Evolutionary conservation across 2,113 vertebrate species (phyloP).

Genomic region (Tiliqua scincoides): DNA sequence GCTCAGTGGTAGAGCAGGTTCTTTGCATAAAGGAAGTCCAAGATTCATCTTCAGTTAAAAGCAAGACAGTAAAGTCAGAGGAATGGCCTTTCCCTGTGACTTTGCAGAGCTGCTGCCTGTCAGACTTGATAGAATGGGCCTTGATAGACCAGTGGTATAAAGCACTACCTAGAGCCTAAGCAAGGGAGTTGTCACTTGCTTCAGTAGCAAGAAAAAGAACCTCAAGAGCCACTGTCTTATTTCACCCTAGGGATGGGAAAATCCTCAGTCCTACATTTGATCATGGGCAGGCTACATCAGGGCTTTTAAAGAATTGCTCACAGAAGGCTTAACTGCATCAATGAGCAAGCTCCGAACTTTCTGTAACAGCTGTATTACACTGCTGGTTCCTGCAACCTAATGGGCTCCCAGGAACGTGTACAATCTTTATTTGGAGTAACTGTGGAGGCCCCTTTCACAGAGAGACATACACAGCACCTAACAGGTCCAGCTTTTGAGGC

Average conservation of each 20-base stretch:
- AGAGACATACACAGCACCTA: neutral
- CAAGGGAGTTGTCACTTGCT: neutral
- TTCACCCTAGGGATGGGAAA: neutral
- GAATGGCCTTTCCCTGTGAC: neutral
- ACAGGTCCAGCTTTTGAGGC: neutral
- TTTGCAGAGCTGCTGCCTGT: neutral
- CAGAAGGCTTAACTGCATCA: neutral
- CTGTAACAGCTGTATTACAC: neutral
- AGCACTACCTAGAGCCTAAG: neutral
- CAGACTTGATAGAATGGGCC: neutral
- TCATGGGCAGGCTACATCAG: neutral
- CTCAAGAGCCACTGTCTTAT: neutral
- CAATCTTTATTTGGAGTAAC: neutral
- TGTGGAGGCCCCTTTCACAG: neutral
- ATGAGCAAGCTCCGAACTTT: neutral
- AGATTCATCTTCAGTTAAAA: neutral
- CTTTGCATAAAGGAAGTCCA: neutral
- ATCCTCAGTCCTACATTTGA: neutral
- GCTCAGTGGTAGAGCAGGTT: neutral
- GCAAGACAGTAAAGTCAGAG: neutral
- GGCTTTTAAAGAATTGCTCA: neutral
- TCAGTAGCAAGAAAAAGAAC: neutral
- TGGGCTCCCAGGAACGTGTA: neutral
- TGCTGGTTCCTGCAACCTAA: neutral
- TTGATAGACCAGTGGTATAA: neutral